Evolutionary conservation across 2,797 vertebrate species (phyloP), one percentile per base, ranked within the genome.

Genomic region (Chanos chanos): DNA sequence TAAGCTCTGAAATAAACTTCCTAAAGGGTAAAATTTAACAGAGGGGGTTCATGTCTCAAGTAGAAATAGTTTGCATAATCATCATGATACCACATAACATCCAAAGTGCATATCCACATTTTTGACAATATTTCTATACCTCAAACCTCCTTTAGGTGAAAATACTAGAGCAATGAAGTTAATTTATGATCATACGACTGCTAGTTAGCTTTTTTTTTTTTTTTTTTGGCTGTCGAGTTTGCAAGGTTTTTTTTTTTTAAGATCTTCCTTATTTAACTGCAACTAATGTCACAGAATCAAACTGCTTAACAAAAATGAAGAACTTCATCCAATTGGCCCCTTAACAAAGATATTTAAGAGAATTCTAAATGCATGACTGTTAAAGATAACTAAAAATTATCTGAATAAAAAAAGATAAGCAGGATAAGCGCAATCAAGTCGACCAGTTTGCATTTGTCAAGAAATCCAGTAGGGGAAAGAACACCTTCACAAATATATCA

Each of bases 1-100:
- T 4, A 44, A 10, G n/a, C 43, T 41, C 41, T 41, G 24, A 52
- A 66, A 50, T 41, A 9, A 9, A 47, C 53, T 36, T 39, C 56
- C 33, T 31, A 49, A 52, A 47, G 56, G 53, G 43, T 56, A 37
- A 54, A 52, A 37, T 12, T 59, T 16, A 52, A 16, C n/a, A 36
- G 52, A 51, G 36, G 44, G 41, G 51, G 30, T 24, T 41, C 48
- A 49, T 70, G 27, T 52, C 47, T 44, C 49, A 19, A 61, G 63
- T 66, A 72, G 53, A 64, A 76, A 72, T 41, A 41, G 57, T 65
- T 76, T 76, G 74, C 74, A 76, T 76, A 76, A 68, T 71, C 56
- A 68, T 75, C 59, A 55, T 19, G 47, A 76, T 66, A 76, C 55
- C 64, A 64, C 54, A 43, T 49, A 51, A 69, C 44, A 62, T 71